These are phyloP conservation scores for Chrysopilus asiliformis DNA, from an alignment of 2,888 invertebrate species.

Conservation along the genomic window DNA sequence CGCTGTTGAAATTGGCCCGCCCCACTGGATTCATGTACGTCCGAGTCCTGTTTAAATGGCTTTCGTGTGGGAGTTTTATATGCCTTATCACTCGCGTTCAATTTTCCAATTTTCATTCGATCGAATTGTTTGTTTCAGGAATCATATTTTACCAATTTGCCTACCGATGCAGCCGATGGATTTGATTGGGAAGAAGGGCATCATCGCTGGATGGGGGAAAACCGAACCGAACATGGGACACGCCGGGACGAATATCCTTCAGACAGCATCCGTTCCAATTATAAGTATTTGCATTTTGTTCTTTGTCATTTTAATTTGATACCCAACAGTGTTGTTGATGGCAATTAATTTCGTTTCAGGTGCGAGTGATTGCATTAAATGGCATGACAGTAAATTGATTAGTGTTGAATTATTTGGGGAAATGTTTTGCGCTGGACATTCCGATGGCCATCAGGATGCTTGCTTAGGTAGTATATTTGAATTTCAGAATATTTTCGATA, in stretches of 20 bases:
- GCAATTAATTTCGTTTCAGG: constrained; percentile 35
- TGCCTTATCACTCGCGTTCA: not conserved
- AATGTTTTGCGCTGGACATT: constrained; percentile 77
- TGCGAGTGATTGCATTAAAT: constrained; percentile 58
- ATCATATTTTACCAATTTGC: constrained; percentile 67
- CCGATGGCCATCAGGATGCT: constrained; percentile 69
- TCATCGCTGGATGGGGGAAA: constrained; percentile 77
- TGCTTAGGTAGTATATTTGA: constrained; percentile 67
- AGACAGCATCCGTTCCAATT: constrained; percentile 71
- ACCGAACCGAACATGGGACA: constrained; percentile 57
- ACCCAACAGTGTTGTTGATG: constrained; percentile 2
- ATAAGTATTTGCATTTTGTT: constrained; percentile 41
- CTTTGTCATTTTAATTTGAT: not conserved
- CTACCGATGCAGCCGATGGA: constrained; percentile 44
- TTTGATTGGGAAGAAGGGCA: constrained; percentile 42
- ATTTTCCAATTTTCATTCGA: not conserved
- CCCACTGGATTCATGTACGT: constrained; percentile 41
- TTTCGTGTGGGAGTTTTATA: not conserved
- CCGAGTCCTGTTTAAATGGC: not conserved
- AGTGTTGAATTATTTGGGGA: constrained; percentile 58
- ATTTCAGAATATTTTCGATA: no score
- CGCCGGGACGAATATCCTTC: constrained; percentile 65
- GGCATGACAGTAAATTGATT: constrained; percentile 72
- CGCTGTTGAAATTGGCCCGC: constrained; percentile 54
- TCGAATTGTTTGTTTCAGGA: constrained; percentile 25